These are phyloP conservation scores for Sicus ferrugineus DNA, from an alignment of 2,888 invertebrate species.

Conservation along the genomic window DNA sequence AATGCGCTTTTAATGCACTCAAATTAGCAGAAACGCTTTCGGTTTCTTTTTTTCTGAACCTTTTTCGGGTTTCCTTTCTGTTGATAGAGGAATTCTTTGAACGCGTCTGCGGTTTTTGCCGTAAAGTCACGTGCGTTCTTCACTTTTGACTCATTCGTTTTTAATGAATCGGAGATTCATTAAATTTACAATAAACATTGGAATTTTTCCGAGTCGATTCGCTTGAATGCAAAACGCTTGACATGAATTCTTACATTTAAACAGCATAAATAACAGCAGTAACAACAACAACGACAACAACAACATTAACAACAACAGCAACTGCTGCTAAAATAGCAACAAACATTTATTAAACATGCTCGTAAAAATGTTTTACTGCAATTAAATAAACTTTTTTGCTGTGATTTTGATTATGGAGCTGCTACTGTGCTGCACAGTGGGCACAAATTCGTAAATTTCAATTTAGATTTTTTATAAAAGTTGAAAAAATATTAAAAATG, in stretches of 20 bases:
- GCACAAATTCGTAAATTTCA: too few relatives aligned
- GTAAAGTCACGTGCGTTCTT: slow-evolving; percentile 24
- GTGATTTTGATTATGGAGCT: too few relatives aligned
- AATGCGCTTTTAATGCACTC: slow-evolving; percentile 22
- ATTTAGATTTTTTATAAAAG: too few relatives aligned
- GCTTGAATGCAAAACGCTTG: slow-evolving; percentile 16
- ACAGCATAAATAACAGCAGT: slow-evolving; percentile 11
- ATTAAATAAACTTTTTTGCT: background rate
- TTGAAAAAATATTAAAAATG: too few relatives aligned
- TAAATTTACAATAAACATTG: background rate
- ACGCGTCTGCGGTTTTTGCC: background rate
- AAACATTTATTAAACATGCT: background rate
- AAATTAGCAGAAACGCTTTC: slow-evolving; percentile 14
- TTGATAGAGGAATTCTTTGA: background rate
- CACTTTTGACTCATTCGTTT: background rate
- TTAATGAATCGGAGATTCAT: too few relatives aligned
- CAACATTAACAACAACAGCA: slow-evolving; percentile 18
- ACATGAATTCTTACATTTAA: slow-evolving; percentile 18
- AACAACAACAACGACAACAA: slow-evolving; percentile 17
- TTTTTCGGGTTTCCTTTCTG: background rate
- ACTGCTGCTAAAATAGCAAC: too few relatives aligned
- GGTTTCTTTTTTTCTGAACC: background rate
- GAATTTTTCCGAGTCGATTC: background rate
- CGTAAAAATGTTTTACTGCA: background rate
- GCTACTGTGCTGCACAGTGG: too few relatives aligned